phyloP scores from a whole-genome alignment of 2,888 invertebrate species.

The Priocnemis perturbator region DNA sequence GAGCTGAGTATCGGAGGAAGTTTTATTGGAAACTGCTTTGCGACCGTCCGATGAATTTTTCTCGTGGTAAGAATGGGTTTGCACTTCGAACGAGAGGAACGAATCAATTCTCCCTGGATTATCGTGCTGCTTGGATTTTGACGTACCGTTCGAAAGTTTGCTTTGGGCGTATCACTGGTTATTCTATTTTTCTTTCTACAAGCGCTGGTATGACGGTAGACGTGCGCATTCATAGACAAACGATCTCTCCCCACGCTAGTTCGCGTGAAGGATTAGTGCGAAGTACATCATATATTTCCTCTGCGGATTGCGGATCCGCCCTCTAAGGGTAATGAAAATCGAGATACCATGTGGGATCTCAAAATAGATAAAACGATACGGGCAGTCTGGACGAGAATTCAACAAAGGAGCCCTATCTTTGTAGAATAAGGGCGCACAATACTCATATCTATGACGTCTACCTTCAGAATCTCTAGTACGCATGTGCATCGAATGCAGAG shows the following conservation, averaged over 20 bases:
- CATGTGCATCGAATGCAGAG: too few relatives aligned
- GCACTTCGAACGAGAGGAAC: too few relatives aligned
- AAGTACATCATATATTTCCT: slow-evolving; percentile 51
- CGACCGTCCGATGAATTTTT: too few relatives aligned
- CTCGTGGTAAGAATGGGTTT: too few relatives aligned
- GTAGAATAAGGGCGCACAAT: not conserved
- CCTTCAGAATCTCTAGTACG: too few relatives aligned
- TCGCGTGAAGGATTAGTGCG: slow-evolving; percentile 61
- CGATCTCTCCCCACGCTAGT: slow-evolving; percentile 57
- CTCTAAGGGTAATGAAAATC: slow-evolving; percentile 54
- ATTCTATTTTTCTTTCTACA: not conserved
- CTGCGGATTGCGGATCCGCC: slow-evolving; percentile 33
- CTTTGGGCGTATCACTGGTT: too few relatives aligned
- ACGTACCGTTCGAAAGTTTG: too few relatives aligned
- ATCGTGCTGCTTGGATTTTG: too few relatives aligned
- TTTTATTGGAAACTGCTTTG: too few relatives aligned
- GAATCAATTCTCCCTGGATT: too few relatives aligned
- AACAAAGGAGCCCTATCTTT: slow-evolving; percentile 30
- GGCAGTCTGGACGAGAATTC: slow-evolving; percentile 24
- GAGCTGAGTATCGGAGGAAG: too few relatives aligned
- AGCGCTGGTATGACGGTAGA: slow-evolving; percentile 23
- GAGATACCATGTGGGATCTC: slow-evolving; percentile 40
- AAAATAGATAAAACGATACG: slow-evolving; percentile 31
- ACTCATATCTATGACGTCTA: not conserved
- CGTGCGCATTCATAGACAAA: slow-evolving; percentile 51